phyloP scores from a whole-genome alignment of 2,113 vertebrate genomes.

The Burhinus oedicnemus region DNA sequence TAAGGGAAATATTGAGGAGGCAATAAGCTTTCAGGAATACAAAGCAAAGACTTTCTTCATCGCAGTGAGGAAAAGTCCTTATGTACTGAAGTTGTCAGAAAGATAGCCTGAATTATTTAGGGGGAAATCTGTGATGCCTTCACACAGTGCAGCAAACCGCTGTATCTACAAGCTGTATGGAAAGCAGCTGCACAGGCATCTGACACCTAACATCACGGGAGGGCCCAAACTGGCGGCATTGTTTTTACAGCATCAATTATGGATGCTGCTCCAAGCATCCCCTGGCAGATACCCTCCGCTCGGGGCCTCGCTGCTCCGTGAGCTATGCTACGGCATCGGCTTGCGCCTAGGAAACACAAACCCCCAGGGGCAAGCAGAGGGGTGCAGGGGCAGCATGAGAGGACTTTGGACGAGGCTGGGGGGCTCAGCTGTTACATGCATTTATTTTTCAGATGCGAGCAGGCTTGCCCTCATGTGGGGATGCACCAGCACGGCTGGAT shows the following conservation, averaged over 20 bases:
- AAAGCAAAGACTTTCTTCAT: not conserved
- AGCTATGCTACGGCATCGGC: fast-evolving
- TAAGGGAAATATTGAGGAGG: not conserved
- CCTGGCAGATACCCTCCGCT: not conserved
- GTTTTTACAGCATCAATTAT: not conserved
- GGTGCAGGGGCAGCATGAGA: not conserved
- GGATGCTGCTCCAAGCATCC: not conserved
- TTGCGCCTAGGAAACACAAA: not conserved
- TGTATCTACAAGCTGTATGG: not conserved
- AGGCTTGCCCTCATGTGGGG: not conserved
- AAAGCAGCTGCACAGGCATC: not conserved
- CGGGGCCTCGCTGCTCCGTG: fast-evolving
- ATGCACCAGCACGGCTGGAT: fast-evolving
- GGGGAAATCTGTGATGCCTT: not conserved
- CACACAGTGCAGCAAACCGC: not conserved
- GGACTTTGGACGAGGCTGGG: not conserved
- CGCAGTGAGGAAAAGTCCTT: not conserved
- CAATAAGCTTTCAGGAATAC: not conserved
- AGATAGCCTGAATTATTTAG: not conserved
- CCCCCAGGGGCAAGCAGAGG: not conserved
- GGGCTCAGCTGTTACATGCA: not conserved
- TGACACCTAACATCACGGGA: not conserved
- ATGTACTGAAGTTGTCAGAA: not conserved
- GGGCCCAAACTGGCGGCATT: not conserved
- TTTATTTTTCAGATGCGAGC: not conserved